Percentiles rank a stretch among this genome's conserved stretches.
These are phyloP conservation scores for Felis catus DNA, from an alignment of 2,113 vertebrate species.

Conservation along the genomic window F.catus_Fca126_mat1.0 CM031414.1:108278501-108279000, in stretches of 20 bases:
- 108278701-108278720: constrained; percentile 14
- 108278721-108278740: constrained; percentile 7
- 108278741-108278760: constrained; percentile 13
- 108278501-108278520: constrained; percentile 34
- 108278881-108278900: not conserved
- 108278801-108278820: not conserved
- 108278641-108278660: constrained; percentile 61
- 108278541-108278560: constrained; percentile 62
- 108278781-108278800: constrained; percentile 11
- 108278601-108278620: constrained; percentile 68
- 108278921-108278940: not conserved
- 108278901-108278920: not conserved
- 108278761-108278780: not conserved
- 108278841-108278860: not conserved
- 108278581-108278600: constrained; percentile 77
- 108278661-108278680: constrained; percentile 17
- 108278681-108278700: constrained; percentile 42
- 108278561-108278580: constrained; percentile 75
- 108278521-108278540: constrained; percentile 55
- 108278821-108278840: constrained; percentile 27
- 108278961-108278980: not conserved
- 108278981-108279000: not conserved
- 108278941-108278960: constrained; percentile 1
- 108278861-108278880: not conserved
- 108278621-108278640: not conserved